Percentiles rank a stretch among this genome's conserved stretches.
These are phyloP conservation scores for Hydropsyche tenuis DNA, from an alignment of 1,140 invertebrate genomes.

Conservation along the genomic window DNA sequence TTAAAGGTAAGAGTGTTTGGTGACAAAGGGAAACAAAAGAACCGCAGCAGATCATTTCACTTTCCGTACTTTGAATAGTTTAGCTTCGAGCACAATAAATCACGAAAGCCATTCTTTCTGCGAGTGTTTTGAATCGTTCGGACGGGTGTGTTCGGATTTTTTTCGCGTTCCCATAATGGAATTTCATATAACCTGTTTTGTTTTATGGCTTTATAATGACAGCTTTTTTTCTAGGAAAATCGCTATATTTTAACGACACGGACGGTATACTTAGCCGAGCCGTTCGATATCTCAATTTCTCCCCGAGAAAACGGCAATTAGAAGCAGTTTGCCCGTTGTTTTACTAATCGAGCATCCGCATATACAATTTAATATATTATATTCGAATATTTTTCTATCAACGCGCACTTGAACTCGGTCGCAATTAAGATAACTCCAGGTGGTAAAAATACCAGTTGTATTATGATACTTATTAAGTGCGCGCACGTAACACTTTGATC, in stretches of 20 bases:
- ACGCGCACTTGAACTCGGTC: no score
- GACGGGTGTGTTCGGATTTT: conserved; percentile 1
- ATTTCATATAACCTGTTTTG: conserved; percentile 15
- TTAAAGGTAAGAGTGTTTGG: conserved; percentile 14
- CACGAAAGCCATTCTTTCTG: not conserved
- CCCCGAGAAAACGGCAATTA: conserved; percentile 35
- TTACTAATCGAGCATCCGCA: no score
- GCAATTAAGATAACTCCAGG: no score
- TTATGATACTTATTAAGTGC: no score
- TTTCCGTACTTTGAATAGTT: not conserved
- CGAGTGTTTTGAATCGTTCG: not conserved
- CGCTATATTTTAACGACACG: conserved; percentile 14
- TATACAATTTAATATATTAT: no score
- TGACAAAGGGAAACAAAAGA: conserved; percentile 6
- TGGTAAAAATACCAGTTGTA: no score
- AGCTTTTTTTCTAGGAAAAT: conserved; percentile 20
- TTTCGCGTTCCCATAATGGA: conserved; percentile 5
- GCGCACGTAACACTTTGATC: no score
- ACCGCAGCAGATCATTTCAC: conserved; percentile 22
- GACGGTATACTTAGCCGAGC: conserved; percentile 17
- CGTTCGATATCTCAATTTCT: conserved; percentile 45
- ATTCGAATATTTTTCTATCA: no score
- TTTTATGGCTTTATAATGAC: conserved; percentile 32
- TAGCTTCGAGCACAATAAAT: conserved; percentile 8
- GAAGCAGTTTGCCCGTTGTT: no score